Conservation (phyloP, 2,113 vertebrate species). For the Drymodes brunneopygia region DNA sequence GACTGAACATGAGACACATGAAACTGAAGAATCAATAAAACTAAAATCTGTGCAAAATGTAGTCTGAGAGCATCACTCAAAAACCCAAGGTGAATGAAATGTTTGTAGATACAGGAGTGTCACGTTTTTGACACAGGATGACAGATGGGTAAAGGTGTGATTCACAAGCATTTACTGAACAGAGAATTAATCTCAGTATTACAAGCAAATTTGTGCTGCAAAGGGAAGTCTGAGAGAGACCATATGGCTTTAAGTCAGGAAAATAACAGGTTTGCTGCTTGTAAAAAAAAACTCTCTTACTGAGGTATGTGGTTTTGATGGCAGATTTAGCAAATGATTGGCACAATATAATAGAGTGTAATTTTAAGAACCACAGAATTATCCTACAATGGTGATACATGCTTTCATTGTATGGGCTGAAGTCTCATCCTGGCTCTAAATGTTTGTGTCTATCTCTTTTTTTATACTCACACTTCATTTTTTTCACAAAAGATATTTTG, state of each 20-base stretch:
- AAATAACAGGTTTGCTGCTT: slow-evolving; percentile 35
- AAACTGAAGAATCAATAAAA: neutral
- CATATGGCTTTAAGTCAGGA: slow-evolving; percentile 27
- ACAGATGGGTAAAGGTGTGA: neutral
- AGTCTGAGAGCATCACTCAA: neutral
- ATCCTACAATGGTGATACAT: neutral
- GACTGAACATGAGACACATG: neutral
- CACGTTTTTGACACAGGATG: neutral
- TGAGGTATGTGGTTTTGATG: slow-evolving; percentile 27
- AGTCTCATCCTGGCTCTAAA: neutral
- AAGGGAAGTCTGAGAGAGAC: neutral
- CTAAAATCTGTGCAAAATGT: neutral
- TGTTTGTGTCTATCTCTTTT: neutral
- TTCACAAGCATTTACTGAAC: neutral
- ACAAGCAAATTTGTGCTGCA: neutral
- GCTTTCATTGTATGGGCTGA: neutral
- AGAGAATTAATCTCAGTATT: slow-evolving; percentile 18
- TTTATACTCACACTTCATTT: neutral
- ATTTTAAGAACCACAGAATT: slow-evolving; percentile 14
- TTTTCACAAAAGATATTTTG: neutral
- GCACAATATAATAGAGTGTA: neutral
- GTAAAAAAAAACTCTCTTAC: neutral
- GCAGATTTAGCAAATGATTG: slow-evolving; percentile 32
- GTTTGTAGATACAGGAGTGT: neutral
- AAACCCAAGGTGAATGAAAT: slow-evolving; percentile 1